phyloP scores from a whole-genome alignment of 2,797 vertebrate species.

The Diceros bicornis region DNA sequence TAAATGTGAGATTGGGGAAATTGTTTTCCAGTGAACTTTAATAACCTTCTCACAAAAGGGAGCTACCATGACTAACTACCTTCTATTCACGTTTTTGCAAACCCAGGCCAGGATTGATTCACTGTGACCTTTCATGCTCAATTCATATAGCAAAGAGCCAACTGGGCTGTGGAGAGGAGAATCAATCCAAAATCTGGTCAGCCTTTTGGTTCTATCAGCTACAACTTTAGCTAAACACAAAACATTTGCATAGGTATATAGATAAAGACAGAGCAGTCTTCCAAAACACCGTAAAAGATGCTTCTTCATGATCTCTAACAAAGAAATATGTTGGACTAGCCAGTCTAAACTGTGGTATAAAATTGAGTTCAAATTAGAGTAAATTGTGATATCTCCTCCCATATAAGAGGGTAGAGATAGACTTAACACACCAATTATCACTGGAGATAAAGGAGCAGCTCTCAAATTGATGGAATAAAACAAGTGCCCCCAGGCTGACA shows the following conservation, averaged over 20 bases:
- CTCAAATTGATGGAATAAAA: slow-evolving; percentile 88
- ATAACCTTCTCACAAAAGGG: slow-evolving; percentile 87
- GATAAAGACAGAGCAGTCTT: slow-evolving; percentile 79
- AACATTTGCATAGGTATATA: slow-evolving; percentile 85
- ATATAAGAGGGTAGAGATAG: slow-evolving; percentile 77
- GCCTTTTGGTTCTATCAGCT: slow-evolving; percentile 81
- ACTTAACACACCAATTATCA: slow-evolving; percentile 83
- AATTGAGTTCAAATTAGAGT: slow-evolving; percentile 78
- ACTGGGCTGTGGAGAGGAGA: slow-evolving; percentile 75
- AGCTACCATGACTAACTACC: slow-evolving; percentile 88
- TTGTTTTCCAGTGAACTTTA: slow-evolving; percentile 89
- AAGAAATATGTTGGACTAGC: slow-evolving; percentile 57
- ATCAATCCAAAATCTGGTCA: slow-evolving; percentile 84
- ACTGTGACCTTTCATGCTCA: slow-evolving; percentile 85
- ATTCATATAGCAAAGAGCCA: slow-evolving; percentile 82
- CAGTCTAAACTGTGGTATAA: slow-evolving; percentile 77
- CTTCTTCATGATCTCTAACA: slow-evolving; percentile 85
- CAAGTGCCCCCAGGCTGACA: slow-evolving; percentile 72
- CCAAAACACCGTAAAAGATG: slow-evolving; percentile 83
- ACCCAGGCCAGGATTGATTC: slow-evolving; percentile 84
- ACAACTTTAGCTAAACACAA: slow-evolving; percentile 81
- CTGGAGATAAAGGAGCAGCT: slow-evolving; percentile 80
- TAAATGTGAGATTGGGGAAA: slow-evolving; percentile 85
- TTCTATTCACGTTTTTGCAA: slow-evolving; percentile 84
- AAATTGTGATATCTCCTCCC: slow-evolving; percentile 72